These are phyloP conservation scores for Tachystola acroxantha DNA, from an alignment of 2,888 invertebrate species.

Conservation along the genomic window DNA sequence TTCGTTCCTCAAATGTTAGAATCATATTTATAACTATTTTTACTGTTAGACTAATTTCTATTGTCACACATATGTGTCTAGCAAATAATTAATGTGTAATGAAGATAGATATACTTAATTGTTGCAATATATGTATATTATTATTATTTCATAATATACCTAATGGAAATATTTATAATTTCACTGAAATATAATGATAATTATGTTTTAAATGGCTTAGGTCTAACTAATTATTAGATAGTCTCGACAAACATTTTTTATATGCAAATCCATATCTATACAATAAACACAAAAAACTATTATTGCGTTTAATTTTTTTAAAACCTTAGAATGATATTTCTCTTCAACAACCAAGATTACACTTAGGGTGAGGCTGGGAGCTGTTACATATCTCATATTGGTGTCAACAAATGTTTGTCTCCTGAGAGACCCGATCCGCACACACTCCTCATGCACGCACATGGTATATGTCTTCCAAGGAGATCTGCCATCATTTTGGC, in stretches of 20 bases:
- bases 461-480: too few species aligned
- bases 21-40: conserved; percentile 3
- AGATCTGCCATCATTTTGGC: too few species aligned
- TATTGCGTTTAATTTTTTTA: conserved; percentile 6
- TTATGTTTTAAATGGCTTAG: conserved; percentile 42
- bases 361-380: too few species aligned
- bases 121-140: conserved; percentile 5
- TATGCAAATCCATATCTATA: conserved; percentile 61
- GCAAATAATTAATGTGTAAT: conserved; percentile 5
- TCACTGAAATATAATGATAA: conserved; percentile 12
- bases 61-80: not conserved
- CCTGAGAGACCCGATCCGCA: too few species aligned
- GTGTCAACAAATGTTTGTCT: too few species aligned
- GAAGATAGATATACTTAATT: not conserved
- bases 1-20: not conserved
- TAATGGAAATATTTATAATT: conserved; percentile 7
- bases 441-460: too few species aligned
- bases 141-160: conserved; percentile 8
- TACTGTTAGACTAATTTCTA: not conserved
- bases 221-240: conserved; percentile 55
- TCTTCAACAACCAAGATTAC: too few species aligned
- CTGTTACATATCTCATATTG: too few species aligned
- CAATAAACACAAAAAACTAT: conserved; percentile 52
- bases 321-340: not conserved
- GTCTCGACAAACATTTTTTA: conserved; percentile 64